phyloP scores from a whole-genome alignment of 2,888 invertebrate species.

The Cynaeus angustus region DNA sequence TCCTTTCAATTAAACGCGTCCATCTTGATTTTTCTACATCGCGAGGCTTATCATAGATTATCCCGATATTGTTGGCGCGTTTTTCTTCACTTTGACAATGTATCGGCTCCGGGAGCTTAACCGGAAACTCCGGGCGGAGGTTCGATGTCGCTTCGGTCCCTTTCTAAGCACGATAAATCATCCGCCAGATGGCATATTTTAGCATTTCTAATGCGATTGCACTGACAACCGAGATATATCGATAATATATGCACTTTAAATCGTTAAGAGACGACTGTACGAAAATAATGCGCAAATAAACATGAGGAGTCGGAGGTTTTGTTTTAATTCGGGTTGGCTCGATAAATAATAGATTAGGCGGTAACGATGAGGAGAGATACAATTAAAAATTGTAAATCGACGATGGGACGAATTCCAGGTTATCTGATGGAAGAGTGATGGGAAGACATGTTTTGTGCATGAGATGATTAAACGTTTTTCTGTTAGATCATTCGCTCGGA shows the following conservation, averaged over 20 bases:
- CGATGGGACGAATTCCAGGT: constrained; percentile 10
- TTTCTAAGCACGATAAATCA: constrained; percentile 67
- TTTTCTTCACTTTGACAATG: constrained; percentile 4
- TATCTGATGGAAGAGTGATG: constrained; percentile 21
- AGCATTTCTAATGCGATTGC: constrained; percentile 71
- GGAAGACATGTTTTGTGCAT: constrained; percentile 8
- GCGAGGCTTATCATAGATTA: constrained; percentile 22
- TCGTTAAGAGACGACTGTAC: constrained; percentile 56
- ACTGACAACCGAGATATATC: constrained; percentile 71
- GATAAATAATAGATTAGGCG: constrained; percentile 29
- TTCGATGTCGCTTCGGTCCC: constrained; percentile 53
- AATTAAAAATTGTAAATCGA: constrained; percentile 46
- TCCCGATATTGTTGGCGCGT: constrained; percentile 28
- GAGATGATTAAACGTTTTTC: constrained; percentile 12
- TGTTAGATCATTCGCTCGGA: neutral
- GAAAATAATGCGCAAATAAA: constrained; percentile 63
- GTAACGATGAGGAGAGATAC: constrained; percentile 8
- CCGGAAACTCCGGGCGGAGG: constrained; percentile 29
- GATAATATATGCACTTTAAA: constrained; percentile 71
- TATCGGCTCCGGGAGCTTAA: constrained; percentile 53
- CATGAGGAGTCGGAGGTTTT: constrained; percentile 57
- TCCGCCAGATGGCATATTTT: constrained; percentile 72
- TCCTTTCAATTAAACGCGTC: constrained; percentile 31
- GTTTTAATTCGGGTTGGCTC: constrained; percentile 14
- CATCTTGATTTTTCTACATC: constrained; percentile 10